Percentiles rank a stretch among this genome's conserved stretches.
Evolutionary conservation across 2,113 vertebrate species (phyloP).

Genomic region (Actenoides lindsayi): DNA sequence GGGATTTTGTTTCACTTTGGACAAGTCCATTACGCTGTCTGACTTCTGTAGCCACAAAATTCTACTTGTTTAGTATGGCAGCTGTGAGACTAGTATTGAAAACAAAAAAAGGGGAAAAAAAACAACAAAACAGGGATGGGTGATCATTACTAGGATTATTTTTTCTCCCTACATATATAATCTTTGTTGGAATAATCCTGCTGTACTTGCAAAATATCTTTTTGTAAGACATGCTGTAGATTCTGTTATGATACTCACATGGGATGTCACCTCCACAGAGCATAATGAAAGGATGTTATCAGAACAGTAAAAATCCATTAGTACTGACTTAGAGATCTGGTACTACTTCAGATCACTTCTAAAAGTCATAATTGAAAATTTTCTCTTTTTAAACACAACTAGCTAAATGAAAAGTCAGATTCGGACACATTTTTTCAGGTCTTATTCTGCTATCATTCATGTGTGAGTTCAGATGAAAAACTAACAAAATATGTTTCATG

Average conservation of each 20-base stretch:
- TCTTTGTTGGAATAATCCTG: background rate
- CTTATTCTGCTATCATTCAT: background rate
- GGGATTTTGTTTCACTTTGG: background rate
- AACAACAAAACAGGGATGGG: rapidly evolving
- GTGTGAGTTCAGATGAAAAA: background rate
- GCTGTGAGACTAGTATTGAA: background rate
- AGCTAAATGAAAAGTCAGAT: background rate
- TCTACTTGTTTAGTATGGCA: background rate
- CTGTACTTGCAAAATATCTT: background rate
- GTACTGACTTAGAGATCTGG: background rate
- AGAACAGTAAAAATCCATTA: background rate
- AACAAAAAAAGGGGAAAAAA: background rate
- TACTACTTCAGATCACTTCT: background rate
- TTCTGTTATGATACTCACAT: background rate
- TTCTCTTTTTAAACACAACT: background rate
- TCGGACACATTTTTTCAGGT: background rate
- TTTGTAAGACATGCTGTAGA: background rate
- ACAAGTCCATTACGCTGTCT: background rate
- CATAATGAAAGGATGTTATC: background rate
- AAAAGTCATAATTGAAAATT: background rate
- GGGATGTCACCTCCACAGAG: background rate
- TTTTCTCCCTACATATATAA: background rate
- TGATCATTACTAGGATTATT: background rate
- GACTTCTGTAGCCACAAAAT: background rate
- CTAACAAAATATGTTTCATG: background rate